Conservation (phyloP, 1,140 invertebrate species). For the Lepidostoma basale region DNA sequence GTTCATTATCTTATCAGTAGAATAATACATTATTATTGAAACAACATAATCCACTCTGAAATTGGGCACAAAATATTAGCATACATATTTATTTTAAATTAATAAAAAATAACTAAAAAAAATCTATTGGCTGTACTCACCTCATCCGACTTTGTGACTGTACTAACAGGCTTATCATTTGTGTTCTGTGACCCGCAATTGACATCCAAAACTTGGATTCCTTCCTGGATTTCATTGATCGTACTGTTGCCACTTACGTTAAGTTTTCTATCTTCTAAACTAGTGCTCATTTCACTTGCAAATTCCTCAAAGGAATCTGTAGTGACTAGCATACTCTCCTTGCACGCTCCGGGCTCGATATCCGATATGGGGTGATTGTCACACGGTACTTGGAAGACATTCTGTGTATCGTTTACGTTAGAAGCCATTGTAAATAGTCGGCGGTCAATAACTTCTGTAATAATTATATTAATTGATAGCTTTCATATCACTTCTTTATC, state of each 20-base stretch:
- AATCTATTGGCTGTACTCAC: neutral
- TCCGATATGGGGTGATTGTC: constrained; percentile 2
- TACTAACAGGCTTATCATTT: neutral
- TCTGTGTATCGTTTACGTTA: neutral
- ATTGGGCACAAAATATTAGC: no score
- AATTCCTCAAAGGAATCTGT: constrained; percentile 74
- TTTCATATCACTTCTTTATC: constrained; percentile 22
- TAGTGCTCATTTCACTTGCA: constrained; percentile 68
- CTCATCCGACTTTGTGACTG: neutral
- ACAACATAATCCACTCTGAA: no score
- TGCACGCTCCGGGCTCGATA: constrained; percentile 30
- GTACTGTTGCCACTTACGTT: constrained; percentile 56
- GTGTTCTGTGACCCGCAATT: constrained; percentile 43
- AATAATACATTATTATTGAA: no score
- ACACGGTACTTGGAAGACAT: neutral
- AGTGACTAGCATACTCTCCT: constrained; percentile 70
- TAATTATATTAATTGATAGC: neutral
- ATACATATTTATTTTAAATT: no score
- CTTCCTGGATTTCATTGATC: constrained; percentile 64
- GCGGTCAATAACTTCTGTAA: neutral
- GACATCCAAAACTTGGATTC: constrained; percentile 51
- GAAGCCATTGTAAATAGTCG: constrained; percentile 8
- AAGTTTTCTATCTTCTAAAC: constrained; percentile 62
- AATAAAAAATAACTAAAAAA: neutral
- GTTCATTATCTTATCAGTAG: no score